Conservation (phyloP, 2,797 vertebrate genomes). For the Heliangelus exortis region DNA sequence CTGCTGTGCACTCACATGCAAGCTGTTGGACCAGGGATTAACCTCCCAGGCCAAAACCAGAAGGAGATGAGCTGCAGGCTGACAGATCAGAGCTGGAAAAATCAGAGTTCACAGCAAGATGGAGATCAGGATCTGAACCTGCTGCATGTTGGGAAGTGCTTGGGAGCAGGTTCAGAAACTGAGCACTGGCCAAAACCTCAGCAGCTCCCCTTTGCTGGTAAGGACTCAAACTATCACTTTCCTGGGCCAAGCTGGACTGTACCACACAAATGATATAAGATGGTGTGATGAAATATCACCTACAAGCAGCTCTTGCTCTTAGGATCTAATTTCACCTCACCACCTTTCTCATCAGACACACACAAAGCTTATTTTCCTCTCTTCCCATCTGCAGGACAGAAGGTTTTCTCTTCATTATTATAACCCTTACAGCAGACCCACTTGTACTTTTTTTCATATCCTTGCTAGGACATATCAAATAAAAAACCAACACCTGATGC, state of each 20-base stretch:
- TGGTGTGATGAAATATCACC: fast-evolving
- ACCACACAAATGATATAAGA: fast-evolving
- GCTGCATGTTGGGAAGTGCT: not conserved
- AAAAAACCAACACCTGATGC: fast-evolving
- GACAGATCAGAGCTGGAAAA: not conserved
- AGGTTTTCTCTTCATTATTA: conserved; percentile 45
- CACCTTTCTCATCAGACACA: fast-evolving
- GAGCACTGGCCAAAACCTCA: fast-evolving
- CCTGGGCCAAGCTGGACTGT: not conserved
- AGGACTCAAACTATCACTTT: not conserved
- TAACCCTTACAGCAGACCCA: conserved; percentile 23
- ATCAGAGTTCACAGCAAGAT: not conserved
- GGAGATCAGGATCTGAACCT: not conserved
- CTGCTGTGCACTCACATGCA: not conserved
- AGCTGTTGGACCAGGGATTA: not conserved
- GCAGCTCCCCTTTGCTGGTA: fast-evolving
- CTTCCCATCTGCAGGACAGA: not conserved
- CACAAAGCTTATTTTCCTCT: not conserved
- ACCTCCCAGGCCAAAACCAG: not conserved
- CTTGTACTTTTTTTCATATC: not conserved
- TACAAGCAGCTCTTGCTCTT: not conserved
- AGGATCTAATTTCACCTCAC: not conserved
- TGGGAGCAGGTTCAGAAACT: not conserved
- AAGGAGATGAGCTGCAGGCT: too few species aligned
- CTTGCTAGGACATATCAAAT: not conserved